Evolutionary conservation across 92 coral and sea anemone species (phyloP).

Genomic region (Palythoa grandiflora): DNA sequence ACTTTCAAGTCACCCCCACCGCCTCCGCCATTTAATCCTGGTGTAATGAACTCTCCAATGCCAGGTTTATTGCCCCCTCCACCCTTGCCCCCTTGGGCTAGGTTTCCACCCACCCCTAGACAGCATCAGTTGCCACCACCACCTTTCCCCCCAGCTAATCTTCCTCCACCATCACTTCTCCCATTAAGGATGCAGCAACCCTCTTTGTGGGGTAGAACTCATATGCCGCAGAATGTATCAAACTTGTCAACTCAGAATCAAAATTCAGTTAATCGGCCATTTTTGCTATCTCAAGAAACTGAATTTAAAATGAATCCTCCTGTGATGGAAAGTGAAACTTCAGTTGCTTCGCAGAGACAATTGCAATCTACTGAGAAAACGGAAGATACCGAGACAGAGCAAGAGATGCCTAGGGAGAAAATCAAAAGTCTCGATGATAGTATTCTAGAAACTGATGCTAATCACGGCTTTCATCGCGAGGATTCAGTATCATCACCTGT

Average conservation of each 20-base stretch:
- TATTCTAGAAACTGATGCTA: conserved; percentile 4
- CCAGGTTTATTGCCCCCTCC: conserved; percentile 21
- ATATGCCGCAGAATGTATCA: background rate
- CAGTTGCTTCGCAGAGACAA: background rate
- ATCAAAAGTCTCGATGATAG: background rate
- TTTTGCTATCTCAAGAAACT: conserved; percentile 6
- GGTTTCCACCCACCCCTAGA: conserved; percentile 37
- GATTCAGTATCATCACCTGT: conserved; percentile 63
- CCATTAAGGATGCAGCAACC: background rate
- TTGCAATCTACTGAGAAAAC: background rate
- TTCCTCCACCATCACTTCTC: conserved; percentile 24
- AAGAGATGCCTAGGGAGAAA: background rate
- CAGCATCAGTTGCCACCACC: conserved; percentile 35
- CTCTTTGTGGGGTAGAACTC: conserved; percentile 11
- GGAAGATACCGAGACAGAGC: background rate
- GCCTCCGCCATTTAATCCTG: conserved; percentile 16
- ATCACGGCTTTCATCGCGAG: background rate
- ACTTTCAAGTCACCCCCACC: conserved; percentile 43
- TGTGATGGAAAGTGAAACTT: background rate
- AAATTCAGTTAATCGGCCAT: conserved; percentile 7
- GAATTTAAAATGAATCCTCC: background rate
- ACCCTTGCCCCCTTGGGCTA: conserved; percentile 47
- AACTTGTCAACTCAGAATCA: conserved; percentile 19
- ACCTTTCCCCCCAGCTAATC: conserved; percentile 23
- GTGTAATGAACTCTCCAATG: conserved; percentile 21